A percentile compares a stretch with the other conserved stretches of the same genome.
phyloP scores from a whole-genome alignment of 2,113 vertebrate genomes.

The Calidris pugnax region DNA sequence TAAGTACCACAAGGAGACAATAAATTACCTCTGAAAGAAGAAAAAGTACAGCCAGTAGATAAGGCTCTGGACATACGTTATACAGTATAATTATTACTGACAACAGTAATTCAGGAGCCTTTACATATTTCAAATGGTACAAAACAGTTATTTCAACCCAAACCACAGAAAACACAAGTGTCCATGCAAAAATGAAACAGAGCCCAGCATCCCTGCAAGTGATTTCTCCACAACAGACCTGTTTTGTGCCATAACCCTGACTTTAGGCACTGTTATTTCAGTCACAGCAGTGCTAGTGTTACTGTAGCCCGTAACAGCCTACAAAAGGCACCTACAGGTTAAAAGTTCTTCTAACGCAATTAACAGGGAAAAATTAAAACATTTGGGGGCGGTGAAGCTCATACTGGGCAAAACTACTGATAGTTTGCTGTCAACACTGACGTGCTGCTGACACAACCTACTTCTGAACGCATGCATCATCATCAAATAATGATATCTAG shows the following conservation, averaged over 20 bases:
- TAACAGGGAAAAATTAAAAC: neutral
- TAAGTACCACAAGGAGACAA: neutral
- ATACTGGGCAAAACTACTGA: neutral
- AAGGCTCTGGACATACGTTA: neutral
- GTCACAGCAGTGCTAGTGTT: neutral
- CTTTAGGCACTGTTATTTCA: neutral
- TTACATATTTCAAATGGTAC: neutral
- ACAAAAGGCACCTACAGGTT: neutral
- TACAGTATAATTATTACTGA: neutral
- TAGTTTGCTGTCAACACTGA: neutral
- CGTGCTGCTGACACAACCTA: rapidly evolving
- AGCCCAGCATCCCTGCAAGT: neutral
- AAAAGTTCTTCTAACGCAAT: neutral
- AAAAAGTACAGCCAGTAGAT: neutral
- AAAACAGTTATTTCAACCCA: neutral
- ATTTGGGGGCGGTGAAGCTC: neutral
- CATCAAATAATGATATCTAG: neutral
- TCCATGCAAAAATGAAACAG: neutral
- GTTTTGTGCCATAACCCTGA: neutral
- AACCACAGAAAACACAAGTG: neutral
- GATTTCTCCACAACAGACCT: neutral
- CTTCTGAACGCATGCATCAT: neutral
- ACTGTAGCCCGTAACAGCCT: neutral
- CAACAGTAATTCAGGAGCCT: neutral
- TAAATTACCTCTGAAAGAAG: neutral